Percentiles rank a stretch among this genome's conserved stretches.
These are phyloP conservation scores for Tachycineta bicolor DNA, from an alignment of 2,113 vertebrate genomes.

Conservation along the genomic window DNA sequence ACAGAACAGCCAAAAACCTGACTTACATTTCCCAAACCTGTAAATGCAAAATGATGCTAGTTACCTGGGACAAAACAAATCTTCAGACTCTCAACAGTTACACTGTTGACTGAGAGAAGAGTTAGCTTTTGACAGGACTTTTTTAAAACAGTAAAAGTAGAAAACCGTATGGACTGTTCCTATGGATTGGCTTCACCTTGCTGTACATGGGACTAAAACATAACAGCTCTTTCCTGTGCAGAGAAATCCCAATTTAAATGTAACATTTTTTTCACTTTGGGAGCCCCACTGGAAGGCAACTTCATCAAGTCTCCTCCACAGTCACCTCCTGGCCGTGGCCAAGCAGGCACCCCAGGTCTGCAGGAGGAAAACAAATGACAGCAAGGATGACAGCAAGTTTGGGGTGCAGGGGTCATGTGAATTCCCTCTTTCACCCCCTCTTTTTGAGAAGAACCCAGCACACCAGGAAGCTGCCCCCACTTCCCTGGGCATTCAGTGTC, in stretches of 20 bases:
- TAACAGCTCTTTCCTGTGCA: not conserved
- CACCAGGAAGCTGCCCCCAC: not conserved
- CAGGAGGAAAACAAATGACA: not conserved
- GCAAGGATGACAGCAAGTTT: not conserved
- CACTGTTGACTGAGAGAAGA: not conserved
- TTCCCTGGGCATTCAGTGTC: not conserved
- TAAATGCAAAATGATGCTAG: slow-evolving; percentile 26
- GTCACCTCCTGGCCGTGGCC: not conserved
- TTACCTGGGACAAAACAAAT: slow-evolving; percentile 62
- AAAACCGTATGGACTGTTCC: not conserved
- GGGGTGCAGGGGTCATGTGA: fast-evolving
- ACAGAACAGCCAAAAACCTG: not conserved
- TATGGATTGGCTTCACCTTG: not conserved
- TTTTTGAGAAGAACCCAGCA: not conserved
- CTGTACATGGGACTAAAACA: not conserved
- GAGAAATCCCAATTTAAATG: not conserved
- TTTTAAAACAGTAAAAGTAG: not conserved
- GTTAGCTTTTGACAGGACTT: not conserved
- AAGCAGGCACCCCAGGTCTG: not conserved
- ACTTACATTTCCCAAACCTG: slow-evolving; percentile 50
- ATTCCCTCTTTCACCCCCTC: not conserved
- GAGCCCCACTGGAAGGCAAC: not conserved
- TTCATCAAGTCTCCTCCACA: not conserved
- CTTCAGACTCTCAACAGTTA: slow-evolving; percentile 50
- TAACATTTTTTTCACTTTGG: not conserved